Evolutionary conservation across 2,888 invertebrate species (phyloP), one percentile per base, ranked within the genome.

Genomic region (Patella depressa): DNA sequence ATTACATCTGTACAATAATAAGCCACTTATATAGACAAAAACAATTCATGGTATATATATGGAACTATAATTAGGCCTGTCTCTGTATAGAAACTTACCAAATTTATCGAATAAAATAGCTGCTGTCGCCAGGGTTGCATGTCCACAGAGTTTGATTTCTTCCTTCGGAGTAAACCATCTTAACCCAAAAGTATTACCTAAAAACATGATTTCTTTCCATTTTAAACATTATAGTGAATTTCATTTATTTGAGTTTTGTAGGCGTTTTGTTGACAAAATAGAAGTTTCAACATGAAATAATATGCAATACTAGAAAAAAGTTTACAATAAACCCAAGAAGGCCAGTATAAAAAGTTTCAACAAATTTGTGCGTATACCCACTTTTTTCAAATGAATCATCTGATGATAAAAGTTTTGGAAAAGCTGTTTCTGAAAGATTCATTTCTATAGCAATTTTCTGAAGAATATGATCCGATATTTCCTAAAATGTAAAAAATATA

Each of bases 361-460:
- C 45, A 45, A 19, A 65, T 2, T 11, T 65, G 15, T n/a, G 19
- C 19, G 12, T 24, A 65, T 5, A 65, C 65, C 1, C 24, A 65
- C 65, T 65, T 65, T 65, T 24, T 65, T 65, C 24, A 65, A 65
- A 65, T 9, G 65, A 65, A 65, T 19, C 65, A 5, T 24, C 65
- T 19, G 19, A 9, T 24, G 65, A 19, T 65, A 65, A 65, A 19
- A 65, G 3, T 65, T 24, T 19, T 65, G 65, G 65, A 24, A 24
- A 93, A 0, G 93, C 93, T 0, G 93, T 94, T 88, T 94, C 93
- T 24, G 93, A 93, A 7, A 93, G 85, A 84, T 93, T 93, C 90
- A 93, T 92, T 85, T 94, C 93, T 2, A 90, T 86, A 1, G 93
- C 93, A 54, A 94, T 91, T 78, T 91, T 89, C 82, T 93, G 93